phyloP scores from a whole-genome alignment of 2,888 invertebrate genomes.

The Tetragonisca angustula region DNA sequence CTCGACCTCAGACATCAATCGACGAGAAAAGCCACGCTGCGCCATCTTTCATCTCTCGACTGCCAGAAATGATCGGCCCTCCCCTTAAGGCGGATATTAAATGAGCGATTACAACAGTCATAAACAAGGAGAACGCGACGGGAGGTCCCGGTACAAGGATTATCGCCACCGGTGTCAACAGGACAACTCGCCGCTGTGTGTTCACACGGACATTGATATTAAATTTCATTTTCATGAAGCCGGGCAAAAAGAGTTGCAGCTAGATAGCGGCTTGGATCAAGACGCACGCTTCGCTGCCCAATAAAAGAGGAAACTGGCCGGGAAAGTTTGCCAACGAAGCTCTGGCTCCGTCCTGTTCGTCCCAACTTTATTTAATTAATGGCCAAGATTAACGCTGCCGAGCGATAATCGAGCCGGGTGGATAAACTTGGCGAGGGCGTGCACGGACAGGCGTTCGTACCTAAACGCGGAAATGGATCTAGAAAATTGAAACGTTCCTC shows the following conservation, averaged over 20 bases:
- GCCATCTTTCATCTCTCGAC: conserved; percentile 42
- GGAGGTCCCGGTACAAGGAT: conserved; percentile 40
- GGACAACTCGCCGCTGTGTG: conserved; percentile 7
- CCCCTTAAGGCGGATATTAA: conserved; percentile 55
- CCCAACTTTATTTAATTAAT: conserved; percentile 52
- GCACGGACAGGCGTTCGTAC: background rate
- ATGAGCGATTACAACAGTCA: conserved; percentile 55
- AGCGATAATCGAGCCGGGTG: background rate
- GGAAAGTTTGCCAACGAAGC: conserved; percentile 14
- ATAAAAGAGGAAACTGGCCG: background rate
- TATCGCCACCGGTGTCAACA: conserved; percentile 50
- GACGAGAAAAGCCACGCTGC: conserved; percentile 17
- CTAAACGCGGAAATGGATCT: too few species aligned
- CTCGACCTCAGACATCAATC: conserved; percentile 7
- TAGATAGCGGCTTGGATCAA: conserved; percentile 1
- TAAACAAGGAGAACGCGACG: conserved; percentile 29
- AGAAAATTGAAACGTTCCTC: too few species aligned
- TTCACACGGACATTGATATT: conserved; percentile 57
- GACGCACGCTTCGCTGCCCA: background rate
- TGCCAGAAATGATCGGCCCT: conserved; percentile 46
- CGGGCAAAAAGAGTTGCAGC: conserved; percentile 7
- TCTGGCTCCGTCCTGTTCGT: background rate
- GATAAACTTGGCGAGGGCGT: background rate
- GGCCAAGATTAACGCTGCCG: conserved; percentile 12
- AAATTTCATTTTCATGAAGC: conserved; percentile 52